These are phyloP conservation scores for Drosophila murphyi DNA, from an alignment of 1,140 invertebrate genomes.

Conservation along the genomic window DNA sequence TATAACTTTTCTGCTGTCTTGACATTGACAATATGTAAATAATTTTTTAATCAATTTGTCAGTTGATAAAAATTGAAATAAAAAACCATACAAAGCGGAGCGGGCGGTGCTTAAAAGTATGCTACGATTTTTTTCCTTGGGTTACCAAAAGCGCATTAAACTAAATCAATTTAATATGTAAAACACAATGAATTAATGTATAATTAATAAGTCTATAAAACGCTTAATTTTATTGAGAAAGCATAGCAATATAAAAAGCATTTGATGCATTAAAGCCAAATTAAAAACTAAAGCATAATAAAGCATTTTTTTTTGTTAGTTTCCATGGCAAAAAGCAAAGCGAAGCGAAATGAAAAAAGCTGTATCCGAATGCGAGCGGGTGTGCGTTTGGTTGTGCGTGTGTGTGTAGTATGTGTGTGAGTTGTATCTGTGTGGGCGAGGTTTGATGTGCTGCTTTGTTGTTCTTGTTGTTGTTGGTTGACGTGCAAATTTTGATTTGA, in stretches of 20 bases:
- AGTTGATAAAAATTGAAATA: not conserved
- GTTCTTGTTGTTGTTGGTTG: not conserved
- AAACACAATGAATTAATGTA: constrained; percentile 5
- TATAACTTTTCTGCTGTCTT: constrained; percentile 54
- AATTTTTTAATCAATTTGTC: constrained; percentile 34
- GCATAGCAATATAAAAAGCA: constrained; percentile 54
- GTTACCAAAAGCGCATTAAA: constrained; percentile 8
- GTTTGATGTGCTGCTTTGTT: not conserved
- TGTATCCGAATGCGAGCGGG: constrained; percentile 33
- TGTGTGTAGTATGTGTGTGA: constrained; percentile 9
- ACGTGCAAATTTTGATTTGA: not conserved
- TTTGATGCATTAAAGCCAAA: constrained; percentile 31
- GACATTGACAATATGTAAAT: constrained; percentile 73
- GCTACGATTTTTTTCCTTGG: constrained; percentile 3
- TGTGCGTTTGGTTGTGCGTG: constrained; percentile 21
- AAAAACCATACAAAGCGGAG: constrained; percentile 21
- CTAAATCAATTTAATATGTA: constrained; percentile 7
- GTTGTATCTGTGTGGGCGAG: not conserved
- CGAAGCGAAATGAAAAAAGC: constrained; percentile 51
- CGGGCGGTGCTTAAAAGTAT: constrained; percentile 38
- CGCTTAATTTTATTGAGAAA: constrained; percentile 23
- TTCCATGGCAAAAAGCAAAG: constrained; percentile 51
- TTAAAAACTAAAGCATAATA: constrained; percentile 51
- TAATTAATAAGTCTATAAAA: constrained; percentile 7
- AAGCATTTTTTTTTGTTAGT: constrained; percentile 53